Percentiles rank a stretch among this genome's conserved stretches.
Evolutionary conservation across 2,888 invertebrate genomes (phyloP).

Genomic region (Molanna angustata): DNA sequence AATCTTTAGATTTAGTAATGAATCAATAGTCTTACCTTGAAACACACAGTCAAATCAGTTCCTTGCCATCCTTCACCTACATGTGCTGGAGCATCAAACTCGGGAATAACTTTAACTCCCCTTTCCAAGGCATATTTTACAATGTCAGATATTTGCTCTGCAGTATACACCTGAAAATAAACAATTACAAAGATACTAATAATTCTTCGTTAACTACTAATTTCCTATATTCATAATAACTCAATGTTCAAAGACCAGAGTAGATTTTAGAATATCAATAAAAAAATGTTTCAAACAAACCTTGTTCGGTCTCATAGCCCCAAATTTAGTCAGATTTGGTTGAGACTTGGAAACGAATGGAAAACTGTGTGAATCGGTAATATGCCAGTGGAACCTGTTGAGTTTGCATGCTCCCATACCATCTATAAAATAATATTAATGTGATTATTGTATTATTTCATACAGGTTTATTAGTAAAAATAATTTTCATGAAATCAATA

Average conservation of each 20-base stretch:
- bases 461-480: too few relatives aligned
- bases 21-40: slow-evolving; percentile 58
- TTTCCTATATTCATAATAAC: background rate
- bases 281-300: slow-evolving; percentile 41
- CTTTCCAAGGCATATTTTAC: slow-evolving; percentile 68
- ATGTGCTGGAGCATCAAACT: slow-evolving; percentile 90
- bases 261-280: too few relatives aligned
- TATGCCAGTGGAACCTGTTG: slow-evolving; percentile 94
- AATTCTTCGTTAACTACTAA: background rate
- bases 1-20: too few relatives aligned
- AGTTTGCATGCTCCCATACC: slow-evolving; percentile 89
- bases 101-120: slow-evolving; percentile 85
- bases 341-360: slow-evolving; percentile 77
- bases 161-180: slow-evolving; percentile 52
- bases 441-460: too few relatives aligned
- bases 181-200: background rate
- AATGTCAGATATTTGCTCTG: slow-evolving; percentile 53
- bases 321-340: slow-evolving; percentile 69
- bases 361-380: slow-evolving; percentile 92
- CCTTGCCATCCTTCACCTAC: slow-evolving; percentile 85
- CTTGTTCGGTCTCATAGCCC: slow-evolving; percentile 75
- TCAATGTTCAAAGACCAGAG: background rate
- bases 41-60: slow-evolving; percentile 63
- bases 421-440: slow-evolving; percentile 59
- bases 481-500: too few relatives aligned